Base-by-base conservation (phyloP, 1,140 invertebrate genomes). In the Solenopsis fugax region DNA sequence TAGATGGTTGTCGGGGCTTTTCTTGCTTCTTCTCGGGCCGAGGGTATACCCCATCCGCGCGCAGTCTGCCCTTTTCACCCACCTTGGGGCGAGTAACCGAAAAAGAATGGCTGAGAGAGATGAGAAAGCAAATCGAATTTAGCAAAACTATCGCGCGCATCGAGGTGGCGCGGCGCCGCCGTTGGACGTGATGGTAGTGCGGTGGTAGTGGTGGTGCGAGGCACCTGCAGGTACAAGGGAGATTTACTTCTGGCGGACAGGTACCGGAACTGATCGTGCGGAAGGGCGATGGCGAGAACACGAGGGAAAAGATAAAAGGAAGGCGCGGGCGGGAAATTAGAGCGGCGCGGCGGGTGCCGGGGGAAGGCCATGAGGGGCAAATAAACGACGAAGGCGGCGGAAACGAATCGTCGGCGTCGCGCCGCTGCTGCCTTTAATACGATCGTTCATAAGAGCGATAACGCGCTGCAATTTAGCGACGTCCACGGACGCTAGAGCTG, bases 121-220 rank as follows among this genome's bases (percentile, higher is more conserved):
- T 82, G 87, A 87, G 77, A 90, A 87, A 90, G 89, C 62, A 90
- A 92, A 92, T 92, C 88, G 92, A 92, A 90, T 92, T 92, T 91
- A 87, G 65, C 85, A 88, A 92, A 92, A 92, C 89, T 90, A 90
- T 88, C 84, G 72, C 67, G 67, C 45, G 85, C n/a, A n/a, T 78
- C 56, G 48, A 56, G 71, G 82, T 69, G 65, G 41, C 69, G 69
- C 72, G n/a, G n/a, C 72, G 72, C 16, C 41, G 72, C 16, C 41
- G 62, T 71, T 45, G 73, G 41, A 48, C 54, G 72, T 41, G 64
- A 41, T 56, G 54, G 71, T 62, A 13, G 60, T 77, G 21, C 52
- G 45, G 67, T 62, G 85, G 48, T 69, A 48, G 37, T 64, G 12
- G 60, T 67, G 64, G 48, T 72, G 65, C 62, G 64, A 60, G 52